phyloP scores from a whole-genome alignment of 2,888 invertebrate species.

The Habroteleia sp. region DNA sequence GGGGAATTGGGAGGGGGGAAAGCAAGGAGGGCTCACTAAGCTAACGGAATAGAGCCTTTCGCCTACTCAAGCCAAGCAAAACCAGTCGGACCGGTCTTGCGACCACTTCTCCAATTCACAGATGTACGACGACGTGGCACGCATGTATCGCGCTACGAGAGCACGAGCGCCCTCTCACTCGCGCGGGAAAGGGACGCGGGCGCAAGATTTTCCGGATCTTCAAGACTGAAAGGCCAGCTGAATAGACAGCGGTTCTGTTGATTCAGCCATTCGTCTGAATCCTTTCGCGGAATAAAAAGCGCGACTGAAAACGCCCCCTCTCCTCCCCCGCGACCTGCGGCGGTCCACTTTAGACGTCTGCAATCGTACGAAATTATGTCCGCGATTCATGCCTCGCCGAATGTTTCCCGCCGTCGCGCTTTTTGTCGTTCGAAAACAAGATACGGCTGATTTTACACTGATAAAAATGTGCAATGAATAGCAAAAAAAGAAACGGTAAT shows the following conservation, averaged over 20 bases:
- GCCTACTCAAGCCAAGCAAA: slow-evolving; percentile 75
- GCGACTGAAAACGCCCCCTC: slow-evolving; percentile 27
- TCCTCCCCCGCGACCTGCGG: slow-evolving; percentile 1
- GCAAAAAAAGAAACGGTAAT: slow-evolving; percentile 17
- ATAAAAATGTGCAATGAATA: slow-evolving; percentile 40
- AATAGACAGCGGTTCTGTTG: slow-evolving; percentile 47
- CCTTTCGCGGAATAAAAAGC: slow-evolving; percentile 40
- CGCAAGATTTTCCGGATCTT: slow-evolving; percentile 35
- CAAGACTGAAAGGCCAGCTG: slow-evolving; percentile 41
- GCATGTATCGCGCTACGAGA: slow-evolving; percentile 31
- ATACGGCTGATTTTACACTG: slow-evolving; percentile 44
- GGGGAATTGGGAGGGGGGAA: neutral
- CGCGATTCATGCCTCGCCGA: slow-evolving; percentile 30
- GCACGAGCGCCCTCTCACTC: slow-evolving; percentile 13
- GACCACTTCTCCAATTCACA: slow-evolving; percentile 70
- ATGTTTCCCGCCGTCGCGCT: slow-evolving; percentile 11
- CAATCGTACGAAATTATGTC: slow-evolving; percentile 50
- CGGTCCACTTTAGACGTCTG: slow-evolving; percentile 36
- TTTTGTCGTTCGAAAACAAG: slow-evolving; percentile 30
- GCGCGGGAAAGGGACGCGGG: neutral
- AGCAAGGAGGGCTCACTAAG: slow-evolving; percentile 53
- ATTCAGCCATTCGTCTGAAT: slow-evolving; percentile 42
- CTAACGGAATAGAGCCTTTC: slow-evolving; percentile 77
- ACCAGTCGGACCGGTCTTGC: slow-evolving; percentile 78
- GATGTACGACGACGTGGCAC: slow-evolving; percentile 64